Conservation (phyloP, 2,888 invertebrate genomes). For the Aproaerema taeniolella region DNA sequence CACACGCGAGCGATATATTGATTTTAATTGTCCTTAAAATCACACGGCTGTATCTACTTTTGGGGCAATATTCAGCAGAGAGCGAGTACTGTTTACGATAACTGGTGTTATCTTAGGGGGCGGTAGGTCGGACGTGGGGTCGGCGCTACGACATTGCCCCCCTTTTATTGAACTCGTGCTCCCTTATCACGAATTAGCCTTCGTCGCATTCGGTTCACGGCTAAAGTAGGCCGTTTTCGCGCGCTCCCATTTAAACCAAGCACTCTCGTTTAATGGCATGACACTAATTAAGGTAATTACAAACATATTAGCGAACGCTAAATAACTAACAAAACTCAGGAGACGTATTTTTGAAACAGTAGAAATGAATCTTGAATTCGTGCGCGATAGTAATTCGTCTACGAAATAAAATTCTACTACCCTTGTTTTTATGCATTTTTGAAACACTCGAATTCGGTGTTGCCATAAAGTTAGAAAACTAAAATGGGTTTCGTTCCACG, state of each 20-base stretch:
- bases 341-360: too few relatives aligned
- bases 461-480: too few relatives aligned
- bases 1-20: constrained; percentile 15
- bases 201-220: constrained; percentile 60
- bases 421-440: too few relatives aligned
- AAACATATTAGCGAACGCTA: constrained; percentile 50
- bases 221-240: constrained; percentile 58
- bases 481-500: too few relatives aligned
- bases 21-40: constrained; percentile 20
- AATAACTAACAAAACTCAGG: constrained; percentile 35
- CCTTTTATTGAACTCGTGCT: constrained; percentile 56
- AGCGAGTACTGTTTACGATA: constrained; percentile 35
- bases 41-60: too few relatives aligned
- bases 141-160: constrained; percentile 53
- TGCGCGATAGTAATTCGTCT: too few relatives aligned
- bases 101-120: constrained; percentile 46
- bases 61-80: constrained; percentile 18
- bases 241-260: constrained; percentile 62
- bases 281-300: constrained; percentile 68
- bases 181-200: constrained; percentile 68
- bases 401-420: too few relatives aligned
- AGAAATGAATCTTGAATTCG: too few relatives aligned
- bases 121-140: constrained; percentile 33
- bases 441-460: too few relatives aligned
- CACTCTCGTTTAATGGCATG: constrained; percentile 54